These are phyloP conservation scores for Fistularia commersonii DNA, from an alignment of 2,797 vertebrate species.

Conservation along the genomic window DNA sequence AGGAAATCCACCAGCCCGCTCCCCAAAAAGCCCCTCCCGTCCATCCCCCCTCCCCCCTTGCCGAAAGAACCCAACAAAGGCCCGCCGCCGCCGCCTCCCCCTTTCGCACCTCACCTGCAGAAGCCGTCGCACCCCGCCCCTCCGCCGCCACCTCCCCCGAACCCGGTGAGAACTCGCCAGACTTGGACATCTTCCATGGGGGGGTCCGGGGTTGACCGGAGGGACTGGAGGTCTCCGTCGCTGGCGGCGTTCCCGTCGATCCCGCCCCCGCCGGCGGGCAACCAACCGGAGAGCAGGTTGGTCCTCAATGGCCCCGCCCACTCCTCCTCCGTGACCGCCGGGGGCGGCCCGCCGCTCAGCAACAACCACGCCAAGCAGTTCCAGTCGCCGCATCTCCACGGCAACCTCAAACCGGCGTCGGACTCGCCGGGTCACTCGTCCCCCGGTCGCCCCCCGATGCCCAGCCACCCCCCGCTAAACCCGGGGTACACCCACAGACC, in stretches of 20 bases:
- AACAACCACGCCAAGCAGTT: conserved; percentile 44
- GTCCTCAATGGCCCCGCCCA: conserved; percentile 36
- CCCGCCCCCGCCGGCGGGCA: conserved; percentile 56
- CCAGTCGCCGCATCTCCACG: neutral
- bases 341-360: conserved; percentile 25
- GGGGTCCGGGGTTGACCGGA: neutral
- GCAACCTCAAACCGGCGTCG: conserved; percentile 6
- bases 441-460: conserved; percentile 1
- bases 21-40: conserved; percentile 44
- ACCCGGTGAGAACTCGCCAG: conserved; percentile 11
- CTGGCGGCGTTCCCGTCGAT: conserved; percentile 7
- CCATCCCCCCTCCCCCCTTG: conserved; percentile 19
- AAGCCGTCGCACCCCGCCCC: conserved; percentile 23
- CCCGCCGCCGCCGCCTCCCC: conserved; percentile 48
- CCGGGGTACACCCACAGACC: too few species aligned
- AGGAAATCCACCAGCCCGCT: conserved; percentile 21
- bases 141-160: conserved; percentile 28
- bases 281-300: conserved; percentile 66
- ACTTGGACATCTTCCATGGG: conserved; percentile 11
- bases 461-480: conserved; percentile 4
- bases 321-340: conserved; percentile 21
- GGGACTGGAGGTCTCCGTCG: conserved; percentile 13
- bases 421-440: neutral
- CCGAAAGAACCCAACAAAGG: conserved; percentile 52
- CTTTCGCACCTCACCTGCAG: conserved; percentile 41